Base-by-base conservation (phyloP, 2,113 vertebrate species). In the Athene cunicularia region DNA sequence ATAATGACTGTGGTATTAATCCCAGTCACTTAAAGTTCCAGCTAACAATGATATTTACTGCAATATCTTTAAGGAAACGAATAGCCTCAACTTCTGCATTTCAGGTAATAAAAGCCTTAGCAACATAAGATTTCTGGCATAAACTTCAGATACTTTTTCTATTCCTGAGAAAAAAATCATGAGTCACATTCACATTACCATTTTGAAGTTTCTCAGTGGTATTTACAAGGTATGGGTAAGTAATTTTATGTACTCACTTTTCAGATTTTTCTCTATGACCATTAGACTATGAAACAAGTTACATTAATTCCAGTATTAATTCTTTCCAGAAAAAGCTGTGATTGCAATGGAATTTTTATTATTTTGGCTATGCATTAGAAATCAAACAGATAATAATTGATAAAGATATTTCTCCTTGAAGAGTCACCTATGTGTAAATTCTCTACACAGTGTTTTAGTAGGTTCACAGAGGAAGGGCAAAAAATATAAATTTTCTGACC, bases 131-230 rank as follows among this genome's bases (percentile, higher is more conserved):
- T 73, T 94, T 91, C 91, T 87, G 49, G 43, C 63, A 50, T 74
- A 22, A 88, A 84, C 33, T 79, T 59, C 18, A 97, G 39, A 60
- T 8, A 74, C 35, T 80, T 95, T 97, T 96, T 91, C 41, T 53
- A 55, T 50, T 95, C 83, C 95, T 59, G 41, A 80, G 70, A 74
- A 73, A 45, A 70, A 82, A 92, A 43, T 8, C 24, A 37, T 76
- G 17, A 95, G 88, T 97, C 59, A 49, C 53, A 15, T 84, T 74
- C 95, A 95, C 66, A 86, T 90, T 92, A 68, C 43, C 66, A 70
- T 88, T 97, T 90, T 92, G 75, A 50, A 90, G 67, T 90, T 88
- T 84, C 83, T 53, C 72, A 87, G 43, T 49, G 14, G 21, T 84
- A 41, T 81, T 93, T 84, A 80, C 53, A 93, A 88, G 22, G n/a